These are phyloP conservation scores for Mesembrinibis cayennensis DNA, from an alignment of 2,113 vertebrate species.

Conservation along the genomic window DNA sequence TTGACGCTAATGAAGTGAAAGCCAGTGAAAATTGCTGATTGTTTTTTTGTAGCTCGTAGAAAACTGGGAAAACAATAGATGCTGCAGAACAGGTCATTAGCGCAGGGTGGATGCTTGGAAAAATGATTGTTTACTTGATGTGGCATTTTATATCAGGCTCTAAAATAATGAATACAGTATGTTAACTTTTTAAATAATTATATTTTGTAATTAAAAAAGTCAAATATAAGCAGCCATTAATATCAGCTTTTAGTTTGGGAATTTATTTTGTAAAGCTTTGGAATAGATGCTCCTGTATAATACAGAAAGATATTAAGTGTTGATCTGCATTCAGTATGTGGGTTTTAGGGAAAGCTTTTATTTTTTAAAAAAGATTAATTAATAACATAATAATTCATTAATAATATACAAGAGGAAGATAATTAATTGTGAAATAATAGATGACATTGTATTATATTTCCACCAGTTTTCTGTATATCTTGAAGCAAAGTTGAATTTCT, in stretches of 20 bases:
- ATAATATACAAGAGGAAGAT: neutral
- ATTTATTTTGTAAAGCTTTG: neutral
- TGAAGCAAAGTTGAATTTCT: neutral
- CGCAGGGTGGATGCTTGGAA: neutral
- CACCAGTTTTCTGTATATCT: neutral
- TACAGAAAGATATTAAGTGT: neutral
- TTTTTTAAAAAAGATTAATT: neutral
- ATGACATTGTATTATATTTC: neutral
- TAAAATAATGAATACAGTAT: neutral
- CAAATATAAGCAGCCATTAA: neutral
- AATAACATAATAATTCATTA: neutral
- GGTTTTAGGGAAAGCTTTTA: neutral
- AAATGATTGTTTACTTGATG: neutral
- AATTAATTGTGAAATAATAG: neutral
- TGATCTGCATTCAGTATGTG: neutral
- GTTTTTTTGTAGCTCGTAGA: neutral
- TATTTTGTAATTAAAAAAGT: neutral
- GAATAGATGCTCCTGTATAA: neutral
- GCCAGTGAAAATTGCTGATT: neutral
- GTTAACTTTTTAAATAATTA: neutral
- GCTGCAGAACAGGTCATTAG: neutral
- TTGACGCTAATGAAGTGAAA: neutral
- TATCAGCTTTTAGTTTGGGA: neutral
- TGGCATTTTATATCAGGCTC: neutral
- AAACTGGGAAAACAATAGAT: neutral